Conservation (phyloP, 2,888 invertebrate species). For the Celastrina argiolus region DNA sequence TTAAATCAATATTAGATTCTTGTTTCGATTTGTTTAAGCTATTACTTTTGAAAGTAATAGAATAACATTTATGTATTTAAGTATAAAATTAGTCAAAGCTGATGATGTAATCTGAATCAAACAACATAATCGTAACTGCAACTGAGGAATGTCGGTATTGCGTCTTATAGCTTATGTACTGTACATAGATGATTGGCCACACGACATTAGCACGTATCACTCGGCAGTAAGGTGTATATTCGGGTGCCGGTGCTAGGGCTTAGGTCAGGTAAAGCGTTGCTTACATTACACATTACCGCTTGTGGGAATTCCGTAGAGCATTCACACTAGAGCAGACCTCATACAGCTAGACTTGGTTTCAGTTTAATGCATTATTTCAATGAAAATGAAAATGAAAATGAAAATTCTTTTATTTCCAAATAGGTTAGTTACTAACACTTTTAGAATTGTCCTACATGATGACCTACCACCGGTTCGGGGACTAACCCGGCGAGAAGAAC, state of each 20-base stretch:
- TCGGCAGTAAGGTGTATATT: not conserved
- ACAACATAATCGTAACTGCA: not conserved
- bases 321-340: not conserved
- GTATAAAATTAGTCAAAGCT: too few relatives aligned
- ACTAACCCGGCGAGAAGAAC: too few relatives aligned
- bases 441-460: too few relatives aligned
- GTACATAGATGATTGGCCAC: not conserved
- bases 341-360: not conserved
- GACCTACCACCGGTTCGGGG: too few relatives aligned
- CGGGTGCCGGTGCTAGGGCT: not conserved
- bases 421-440: too few relatives aligned
- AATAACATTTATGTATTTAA: too few relatives aligned
- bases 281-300: conserved; percentile 8
- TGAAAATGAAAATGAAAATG: too few relatives aligned
- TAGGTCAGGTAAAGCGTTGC: not conserved
- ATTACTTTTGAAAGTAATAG: too few relatives aligned
- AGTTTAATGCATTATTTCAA: too few relatives aligned
- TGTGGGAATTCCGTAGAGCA: not conserved
- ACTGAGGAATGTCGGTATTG: conserved; percentile 4
- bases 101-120: not conserved
- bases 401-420: too few relatives aligned
- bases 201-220: not conserved
- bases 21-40: too few relatives aligned
- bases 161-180: not conserved
- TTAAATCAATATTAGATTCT: too few relatives aligned